These are phyloP conservation scores for Orientallactaga bullata DNA, from an alignment of 2,113 vertebrate genomes.

Conservation along the genomic window DNA sequence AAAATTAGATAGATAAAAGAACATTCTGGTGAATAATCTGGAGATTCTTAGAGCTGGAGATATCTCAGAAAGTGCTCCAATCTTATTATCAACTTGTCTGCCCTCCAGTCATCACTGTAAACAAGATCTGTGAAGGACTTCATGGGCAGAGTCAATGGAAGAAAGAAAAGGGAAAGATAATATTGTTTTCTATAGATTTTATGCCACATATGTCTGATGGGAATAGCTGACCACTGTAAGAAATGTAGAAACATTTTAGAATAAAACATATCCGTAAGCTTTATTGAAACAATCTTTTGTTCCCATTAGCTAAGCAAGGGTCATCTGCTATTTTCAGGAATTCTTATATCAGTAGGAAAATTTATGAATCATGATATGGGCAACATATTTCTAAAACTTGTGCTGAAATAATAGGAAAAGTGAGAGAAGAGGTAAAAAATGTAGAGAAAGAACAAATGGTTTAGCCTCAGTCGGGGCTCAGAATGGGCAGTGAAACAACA, in stretches of 20 bases:
- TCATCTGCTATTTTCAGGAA: conserved; percentile 22
- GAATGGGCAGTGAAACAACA: no score
- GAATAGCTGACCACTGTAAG: background rate
- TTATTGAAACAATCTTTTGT: background rate
- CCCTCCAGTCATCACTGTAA: background rate
- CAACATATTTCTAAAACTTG: background rate
- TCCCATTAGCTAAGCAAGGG: background rate
- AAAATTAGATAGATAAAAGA: background rate
- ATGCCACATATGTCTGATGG: background rate
- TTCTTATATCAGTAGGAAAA: background rate
- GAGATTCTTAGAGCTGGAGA: background rate
- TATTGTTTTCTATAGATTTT: background rate
- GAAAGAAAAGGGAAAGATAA: background rate
- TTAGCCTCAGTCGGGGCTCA: background rate
- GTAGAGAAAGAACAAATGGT: background rate
- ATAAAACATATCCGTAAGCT: background rate
- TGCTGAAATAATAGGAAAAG: background rate
- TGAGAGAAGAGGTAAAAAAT: background rate
- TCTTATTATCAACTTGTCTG: background rate
- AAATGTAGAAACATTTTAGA: background rate
- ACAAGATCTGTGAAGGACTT: background rate
- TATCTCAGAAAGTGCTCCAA: background rate
- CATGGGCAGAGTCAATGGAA: background rate
- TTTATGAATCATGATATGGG: background rate
- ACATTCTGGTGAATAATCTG: background rate